Percentiles rank a stretch among this genome's conserved stretches.
Conservation (phyloP, 2,113 vertebrate genomes). For the Bothrops jararaca region DNA sequence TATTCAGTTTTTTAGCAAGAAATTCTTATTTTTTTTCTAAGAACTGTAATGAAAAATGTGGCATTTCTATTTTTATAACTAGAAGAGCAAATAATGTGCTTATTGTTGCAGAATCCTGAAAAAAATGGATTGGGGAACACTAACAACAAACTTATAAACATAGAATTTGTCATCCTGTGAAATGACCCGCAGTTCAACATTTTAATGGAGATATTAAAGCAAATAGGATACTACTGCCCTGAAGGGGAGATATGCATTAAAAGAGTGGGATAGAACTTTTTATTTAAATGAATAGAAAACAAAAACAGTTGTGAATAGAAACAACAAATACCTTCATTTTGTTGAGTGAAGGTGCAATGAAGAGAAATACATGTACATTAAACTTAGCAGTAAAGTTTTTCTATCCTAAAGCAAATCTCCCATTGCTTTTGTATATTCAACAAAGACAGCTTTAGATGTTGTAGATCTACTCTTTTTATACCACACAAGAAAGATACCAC, state of each 20-base stretch:
- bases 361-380: not conserved
- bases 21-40: not conserved
- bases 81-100: not conserved
- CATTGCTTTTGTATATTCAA: not conserved
- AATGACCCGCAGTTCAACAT: not conserved
- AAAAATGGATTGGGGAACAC: not conserved
- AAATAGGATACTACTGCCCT: not conserved
- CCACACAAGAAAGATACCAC: not conserved
- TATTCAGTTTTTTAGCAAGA: not conserved
- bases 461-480: not conserved
- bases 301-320: not conserved
- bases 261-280: not conserved
- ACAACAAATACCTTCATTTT: not conserved
- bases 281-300: not conserved
- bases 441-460: not conserved
- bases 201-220: not conserved
- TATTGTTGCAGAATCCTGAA: not conserved
- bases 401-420: not conserved
- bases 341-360: not conserved
- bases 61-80: not conserved
- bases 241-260: not conserved
- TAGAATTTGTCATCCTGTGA: not conserved
- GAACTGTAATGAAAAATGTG: not conserved
- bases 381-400: not conserved
- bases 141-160: not conserved